These are phyloP conservation scores for Microtus oregoni DNA, from an alignment of 2,113 vertebrate genomes.

Conservation along the genomic window DNA sequence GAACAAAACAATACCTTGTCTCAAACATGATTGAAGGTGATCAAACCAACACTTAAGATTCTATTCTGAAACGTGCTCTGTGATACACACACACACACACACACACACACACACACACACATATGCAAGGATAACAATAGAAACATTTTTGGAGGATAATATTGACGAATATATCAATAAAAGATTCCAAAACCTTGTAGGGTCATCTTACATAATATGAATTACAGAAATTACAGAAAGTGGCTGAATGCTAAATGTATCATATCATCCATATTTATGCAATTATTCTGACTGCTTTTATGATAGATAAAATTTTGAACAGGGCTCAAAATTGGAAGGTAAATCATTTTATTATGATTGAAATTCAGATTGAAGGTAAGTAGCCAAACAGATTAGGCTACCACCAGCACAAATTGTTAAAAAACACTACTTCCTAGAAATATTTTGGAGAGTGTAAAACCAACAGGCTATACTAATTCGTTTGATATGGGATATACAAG, in stretches of 20 bases:
- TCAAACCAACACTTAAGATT: background rate
- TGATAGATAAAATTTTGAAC: background rate
- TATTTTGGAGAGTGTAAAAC: background rate
- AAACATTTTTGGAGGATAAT: background rate
- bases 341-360: background rate
- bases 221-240: too few species aligned
- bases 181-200: background rate
- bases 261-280: accelerated
- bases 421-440: background rate
- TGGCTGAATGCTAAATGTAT: too few species aligned
- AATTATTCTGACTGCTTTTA: background rate
- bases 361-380: background rate
- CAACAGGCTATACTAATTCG: background rate
- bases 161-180: background rate
- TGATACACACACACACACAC: background rate
- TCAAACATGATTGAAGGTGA: background rate
- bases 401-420: background rate
- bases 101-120: background rate
- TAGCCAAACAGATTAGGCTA: background rate
- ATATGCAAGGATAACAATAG: background rate
- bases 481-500: background rate
- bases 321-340: background rate
- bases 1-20: too few species aligned
- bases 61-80: background rate
- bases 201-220: background rate